These are phyloP conservation scores for Erebia ligea DNA, from an alignment of 2,888 invertebrate genomes.

Conservation along the genomic window DNA sequence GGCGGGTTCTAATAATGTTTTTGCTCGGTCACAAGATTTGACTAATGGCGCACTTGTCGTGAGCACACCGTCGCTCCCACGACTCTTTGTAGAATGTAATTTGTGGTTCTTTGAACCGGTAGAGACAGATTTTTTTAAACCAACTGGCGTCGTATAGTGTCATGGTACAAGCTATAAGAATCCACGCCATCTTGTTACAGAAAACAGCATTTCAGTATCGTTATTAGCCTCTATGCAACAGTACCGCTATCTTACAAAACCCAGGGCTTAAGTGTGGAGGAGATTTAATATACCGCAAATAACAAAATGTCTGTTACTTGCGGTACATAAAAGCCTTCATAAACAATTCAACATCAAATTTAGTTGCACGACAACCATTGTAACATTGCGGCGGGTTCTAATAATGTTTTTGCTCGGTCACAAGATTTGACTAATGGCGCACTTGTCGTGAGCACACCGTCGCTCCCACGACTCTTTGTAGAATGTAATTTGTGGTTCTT, in stretches of 20 bases:
- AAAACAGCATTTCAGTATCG: too few relatives aligned
- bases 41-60: slow-evolving; percentile 69
- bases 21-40: slow-evolving; percentile 70
- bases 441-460: slow-evolving; percentile 61
- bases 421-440: slow-evolving; percentile 74
- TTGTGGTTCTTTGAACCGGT: slow-evolving; percentile 37
- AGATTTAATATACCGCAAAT: not conserved
- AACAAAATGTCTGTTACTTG: slow-evolving; percentile 10
- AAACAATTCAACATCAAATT: slow-evolving; percentile 44
- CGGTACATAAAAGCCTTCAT: slow-evolving; percentile 20
- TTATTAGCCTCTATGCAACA: too few relatives aligned
- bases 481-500: slow-evolving; percentile 38
- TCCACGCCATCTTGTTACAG: too few relatives aligned
- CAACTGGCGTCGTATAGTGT: too few relatives aligned
- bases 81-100: slow-evolving; percentile 44
- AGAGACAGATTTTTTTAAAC: too few relatives aligned
- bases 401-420: slow-evolving; percentile 63
- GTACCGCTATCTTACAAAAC: too few relatives aligned
- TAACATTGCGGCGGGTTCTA: slow-evolving; percentile 45
- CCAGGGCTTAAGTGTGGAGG: not conserved
- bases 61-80: slow-evolving; percentile 66
- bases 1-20: slow-evolving; percentile 53
- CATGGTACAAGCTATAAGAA: too few relatives aligned
- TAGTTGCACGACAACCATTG: slow-evolving; percentile 46
- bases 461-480: slow-evolving; percentile 60